phyloP scores from a whole-genome alignment of 2,888 invertebrate species.

The Scaptomyza cyrtandrae region DNA sequence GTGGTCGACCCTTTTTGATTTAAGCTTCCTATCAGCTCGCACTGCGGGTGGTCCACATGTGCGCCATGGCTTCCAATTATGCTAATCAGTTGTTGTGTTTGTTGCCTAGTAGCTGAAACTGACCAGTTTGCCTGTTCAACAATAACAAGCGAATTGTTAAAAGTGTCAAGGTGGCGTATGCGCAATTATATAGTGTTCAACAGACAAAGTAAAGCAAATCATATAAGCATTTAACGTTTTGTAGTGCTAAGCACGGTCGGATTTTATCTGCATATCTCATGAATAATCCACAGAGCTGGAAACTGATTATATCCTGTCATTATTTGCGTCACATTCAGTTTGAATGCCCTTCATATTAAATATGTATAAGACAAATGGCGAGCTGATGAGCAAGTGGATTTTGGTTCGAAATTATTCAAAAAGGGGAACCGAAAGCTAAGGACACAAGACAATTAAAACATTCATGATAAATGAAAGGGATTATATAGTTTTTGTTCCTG shows the following conservation, averaged over 20 bases:
- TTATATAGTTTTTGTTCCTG: too few relatives aligned
- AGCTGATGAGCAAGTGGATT: not conserved
- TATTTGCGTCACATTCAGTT: slow-evolving; percentile 54
- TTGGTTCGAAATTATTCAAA: not conserved
- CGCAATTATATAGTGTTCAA: slow-evolving; percentile 47
- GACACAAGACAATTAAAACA: not conserved
- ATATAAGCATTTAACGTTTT: slow-evolving; percentile 5
- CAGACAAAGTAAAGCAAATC: slow-evolving; percentile 3
- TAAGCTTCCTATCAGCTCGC: slow-evolving; percentile 16
- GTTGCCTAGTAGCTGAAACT: not conserved
- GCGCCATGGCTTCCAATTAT: slow-evolving; percentile 54
- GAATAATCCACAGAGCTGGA: slow-evolving; percentile 54
- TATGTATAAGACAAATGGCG: not conserved
- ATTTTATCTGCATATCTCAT: slow-evolving; percentile 41
- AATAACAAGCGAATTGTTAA: slow-evolving; percentile 50
- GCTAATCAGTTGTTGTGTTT: slow-evolving; percentile 62
- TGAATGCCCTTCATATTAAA: slow-evolving; percentile 16
- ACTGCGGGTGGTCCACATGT: slow-evolving; percentile 50
- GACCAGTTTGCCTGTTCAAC: slow-evolving; percentile 14
- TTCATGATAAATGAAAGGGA: not conserved
- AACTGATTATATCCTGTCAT: slow-evolving; percentile 55
- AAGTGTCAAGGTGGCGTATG: slow-evolving; percentile 49
- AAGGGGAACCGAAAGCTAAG: not conserved
- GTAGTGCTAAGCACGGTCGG: slow-evolving; percentile 1
- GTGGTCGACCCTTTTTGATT: slow-evolving; percentile 71